These are phyloP conservation scores for Ophiodon elongatus DNA, from an alignment of 2,113 vertebrate genomes.

Conservation along the genomic window DNA sequence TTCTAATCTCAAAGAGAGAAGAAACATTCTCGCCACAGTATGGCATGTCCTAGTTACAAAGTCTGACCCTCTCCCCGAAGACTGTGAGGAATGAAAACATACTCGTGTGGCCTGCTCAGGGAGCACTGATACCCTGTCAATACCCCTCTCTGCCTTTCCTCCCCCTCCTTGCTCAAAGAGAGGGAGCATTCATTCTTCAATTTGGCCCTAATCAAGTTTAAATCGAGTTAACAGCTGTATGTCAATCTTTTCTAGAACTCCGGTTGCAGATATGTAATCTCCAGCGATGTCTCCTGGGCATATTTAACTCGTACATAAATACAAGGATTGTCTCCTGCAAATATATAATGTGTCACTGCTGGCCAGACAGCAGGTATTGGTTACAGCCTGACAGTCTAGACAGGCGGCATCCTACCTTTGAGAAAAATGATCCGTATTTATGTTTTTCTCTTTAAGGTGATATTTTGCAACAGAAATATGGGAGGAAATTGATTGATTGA, in stretches of 20 bases:
- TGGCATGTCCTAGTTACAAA: slow-evolving; percentile 49
- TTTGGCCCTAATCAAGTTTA: slow-evolving; percentile 84
- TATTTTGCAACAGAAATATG: slow-evolving; percentile 31
- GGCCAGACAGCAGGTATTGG: slow-evolving; percentile 79
- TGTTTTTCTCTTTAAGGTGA: slow-evolving; percentile 50
- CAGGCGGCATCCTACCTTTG: slow-evolving; percentile 59
- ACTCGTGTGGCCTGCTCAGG: slow-evolving; percentile 45
- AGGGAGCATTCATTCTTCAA: slow-evolving; percentile 82
- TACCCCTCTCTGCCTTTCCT: slow-evolving; percentile 45
- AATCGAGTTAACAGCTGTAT: slow-evolving; percentile 82
- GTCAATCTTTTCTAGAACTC: slow-evolving; percentile 82
- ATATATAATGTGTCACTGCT: slow-evolving; percentile 84
- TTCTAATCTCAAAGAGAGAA: slow-evolving; percentile 35
- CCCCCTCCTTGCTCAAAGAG: slow-evolving; percentile 58
- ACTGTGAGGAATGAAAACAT: slow-evolving; percentile 51
- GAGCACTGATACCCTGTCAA: slow-evolving; percentile 63
- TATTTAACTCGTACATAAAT: slow-evolving; percentile 86
- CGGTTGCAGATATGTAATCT: slow-evolving; percentile 84
- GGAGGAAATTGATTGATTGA: neutral
- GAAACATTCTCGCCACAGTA: slow-evolving; percentile 46
- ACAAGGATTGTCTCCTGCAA: slow-evolving; percentile 85
- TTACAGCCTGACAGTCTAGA: slow-evolving; percentile 82
- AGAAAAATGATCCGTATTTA: slow-evolving; percentile 65
- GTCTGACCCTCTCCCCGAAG: slow-evolving; percentile 48
- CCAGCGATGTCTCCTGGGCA: slow-evolving; percentile 77